These are phyloP conservation scores for Invenusta paracnida DNA, from an alignment of 2,888 invertebrate species.

Conservation along the genomic window DNA sequence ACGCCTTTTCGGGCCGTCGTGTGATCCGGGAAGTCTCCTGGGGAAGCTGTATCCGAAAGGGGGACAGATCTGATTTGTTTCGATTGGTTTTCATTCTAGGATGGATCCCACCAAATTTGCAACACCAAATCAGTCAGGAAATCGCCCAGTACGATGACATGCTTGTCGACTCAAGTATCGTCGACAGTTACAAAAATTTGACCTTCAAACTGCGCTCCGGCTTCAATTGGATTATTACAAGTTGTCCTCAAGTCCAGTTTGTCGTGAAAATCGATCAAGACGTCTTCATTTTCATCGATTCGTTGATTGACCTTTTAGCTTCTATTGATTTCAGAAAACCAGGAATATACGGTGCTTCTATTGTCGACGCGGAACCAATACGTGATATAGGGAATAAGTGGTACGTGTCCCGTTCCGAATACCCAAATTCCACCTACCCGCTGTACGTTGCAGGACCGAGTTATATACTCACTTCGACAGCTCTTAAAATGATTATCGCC, in stretches of 20 bases:
- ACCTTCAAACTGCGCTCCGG: background rate
- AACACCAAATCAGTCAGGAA: background rate
- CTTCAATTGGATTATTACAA: background rate
- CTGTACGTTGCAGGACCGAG: background rate
- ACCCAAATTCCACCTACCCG: background rate
- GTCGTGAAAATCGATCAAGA: background rate
- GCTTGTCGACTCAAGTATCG: background rate
- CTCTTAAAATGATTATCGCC: background rate
- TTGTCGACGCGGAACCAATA: background rate
- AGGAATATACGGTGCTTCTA: background rate
- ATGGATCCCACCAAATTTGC: background rate
- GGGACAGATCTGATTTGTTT: background rate
- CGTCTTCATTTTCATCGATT: background rate
- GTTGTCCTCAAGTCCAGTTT: background rate
- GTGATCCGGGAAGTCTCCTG: no score
- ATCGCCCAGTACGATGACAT: background rate
- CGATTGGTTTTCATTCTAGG: background rate
- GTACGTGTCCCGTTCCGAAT: background rate
- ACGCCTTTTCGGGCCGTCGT: no score
- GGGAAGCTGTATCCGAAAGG: background rate
- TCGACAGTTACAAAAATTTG: background rate
- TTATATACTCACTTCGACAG: background rate
- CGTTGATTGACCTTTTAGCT: background rate
- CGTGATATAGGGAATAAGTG: background rate
- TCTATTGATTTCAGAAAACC: background rate